These are phyloP conservation scores for Tetrao urogallus DNA, from an alignment of 2,113 vertebrate species.

Conservation along the genomic window DNA sequence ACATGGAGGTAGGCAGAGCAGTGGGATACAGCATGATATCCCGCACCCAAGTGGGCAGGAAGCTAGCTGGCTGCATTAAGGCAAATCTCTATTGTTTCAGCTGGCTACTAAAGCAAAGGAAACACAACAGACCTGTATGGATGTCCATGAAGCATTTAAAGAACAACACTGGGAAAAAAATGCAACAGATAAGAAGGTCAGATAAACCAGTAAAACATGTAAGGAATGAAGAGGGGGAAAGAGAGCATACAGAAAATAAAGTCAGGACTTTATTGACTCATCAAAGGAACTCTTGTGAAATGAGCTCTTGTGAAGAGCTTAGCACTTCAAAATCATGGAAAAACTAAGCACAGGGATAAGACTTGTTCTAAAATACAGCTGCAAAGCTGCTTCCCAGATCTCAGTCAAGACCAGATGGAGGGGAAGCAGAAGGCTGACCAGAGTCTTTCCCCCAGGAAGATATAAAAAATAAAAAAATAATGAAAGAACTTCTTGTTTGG, in stretches of 20 bases:
- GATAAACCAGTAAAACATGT: fast-evolving
- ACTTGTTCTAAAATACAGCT: not conserved
- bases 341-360: not conserved
- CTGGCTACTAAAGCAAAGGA: not conserved
- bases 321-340: not conserved
- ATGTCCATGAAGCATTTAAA: not conserved
- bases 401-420: not conserved
- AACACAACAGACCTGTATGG: fast-evolving
- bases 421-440: not conserved
- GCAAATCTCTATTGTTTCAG: not conserved
- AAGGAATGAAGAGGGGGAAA: not conserved
- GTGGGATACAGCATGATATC: not conserved
- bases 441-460: not conserved
- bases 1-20: fast-evolving
- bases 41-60: no score
- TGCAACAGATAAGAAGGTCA: fast-evolving
- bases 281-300: not conserved
- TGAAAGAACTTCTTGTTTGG: not conserved
- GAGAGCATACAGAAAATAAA: not conserved
- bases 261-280: not conserved
- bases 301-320: not conserved
- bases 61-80: fast-evolving
- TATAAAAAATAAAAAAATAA: not conserved
- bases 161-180: not conserved
- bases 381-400: not conserved